phyloP scores from a whole-genome alignment of 2,113 vertebrate species.

The Xyliphius kryptos region DNA sequence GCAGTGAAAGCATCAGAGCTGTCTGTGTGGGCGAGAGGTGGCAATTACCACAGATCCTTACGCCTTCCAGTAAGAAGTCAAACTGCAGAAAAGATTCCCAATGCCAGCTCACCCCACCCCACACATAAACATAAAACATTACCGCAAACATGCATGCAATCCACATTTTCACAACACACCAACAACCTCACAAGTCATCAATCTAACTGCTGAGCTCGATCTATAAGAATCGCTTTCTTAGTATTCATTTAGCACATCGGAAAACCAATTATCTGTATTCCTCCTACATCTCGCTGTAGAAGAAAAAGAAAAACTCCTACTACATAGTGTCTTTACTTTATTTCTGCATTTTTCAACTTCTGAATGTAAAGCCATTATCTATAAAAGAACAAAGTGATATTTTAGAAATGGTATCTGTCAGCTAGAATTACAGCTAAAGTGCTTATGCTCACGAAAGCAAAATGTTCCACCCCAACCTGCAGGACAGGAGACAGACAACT shows the following conservation, averaged over 20 bases:
- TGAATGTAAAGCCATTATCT: neutral
- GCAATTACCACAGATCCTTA: conserved; percentile 44
- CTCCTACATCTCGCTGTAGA: neutral
- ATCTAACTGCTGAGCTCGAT: neutral
- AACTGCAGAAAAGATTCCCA: conserved; percentile 21
- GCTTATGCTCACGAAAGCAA: neutral
- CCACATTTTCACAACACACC: conserved; percentile 7
- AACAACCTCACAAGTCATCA: neutral
- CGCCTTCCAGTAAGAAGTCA: conserved; percentile 33
- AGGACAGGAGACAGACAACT: conserved; percentile 20
- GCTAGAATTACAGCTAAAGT: neutral
- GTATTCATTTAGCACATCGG: neutral
- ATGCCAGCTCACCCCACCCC: conserved; percentile 3
- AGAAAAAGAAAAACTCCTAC: neutral
- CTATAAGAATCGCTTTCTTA: neutral
- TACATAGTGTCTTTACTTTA: neutral
- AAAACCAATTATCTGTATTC: conserved; percentile 1
- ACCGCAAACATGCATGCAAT: neutral
- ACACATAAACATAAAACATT: conserved; percentile 11
- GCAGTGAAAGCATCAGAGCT: conserved; percentile 30
- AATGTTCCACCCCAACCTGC: conserved; percentile 14
- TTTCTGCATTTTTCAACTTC: neutral
- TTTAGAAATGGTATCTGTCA: neutral
- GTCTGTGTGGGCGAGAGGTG: conserved; percentile 43
- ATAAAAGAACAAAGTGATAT: neutral